These are phyloP conservation scores for Lemur catta DNA, from an alignment of 2,797 vertebrate species.

Conservation along the genomic window DNA sequence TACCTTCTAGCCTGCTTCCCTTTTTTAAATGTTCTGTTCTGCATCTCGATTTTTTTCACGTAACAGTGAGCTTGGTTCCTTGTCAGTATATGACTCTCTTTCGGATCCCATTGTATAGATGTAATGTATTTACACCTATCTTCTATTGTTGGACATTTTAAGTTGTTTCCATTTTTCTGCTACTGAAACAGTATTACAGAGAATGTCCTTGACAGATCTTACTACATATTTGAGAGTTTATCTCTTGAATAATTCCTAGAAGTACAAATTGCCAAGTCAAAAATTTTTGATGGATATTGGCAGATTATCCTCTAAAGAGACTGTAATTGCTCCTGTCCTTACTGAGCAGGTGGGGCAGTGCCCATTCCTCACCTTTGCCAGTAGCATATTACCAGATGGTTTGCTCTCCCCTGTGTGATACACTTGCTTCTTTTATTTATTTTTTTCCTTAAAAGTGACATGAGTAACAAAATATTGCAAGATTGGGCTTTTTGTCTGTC, in stretches of 20 bases:
- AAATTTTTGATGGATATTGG: not conserved
- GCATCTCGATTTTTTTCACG: not conserved
- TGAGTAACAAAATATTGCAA: not conserved
- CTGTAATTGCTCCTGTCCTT: not conserved
- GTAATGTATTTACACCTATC: not conserved
- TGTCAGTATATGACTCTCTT: not conserved
- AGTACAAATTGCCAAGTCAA: not conserved
- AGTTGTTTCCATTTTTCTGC: conserved; percentile 16
- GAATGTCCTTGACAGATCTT: not conserved
- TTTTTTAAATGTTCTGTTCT: not conserved
- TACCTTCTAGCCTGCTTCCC: not conserved
- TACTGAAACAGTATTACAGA: not conserved
- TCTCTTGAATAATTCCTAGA: conserved; percentile 7
- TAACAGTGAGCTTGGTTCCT: not conserved
- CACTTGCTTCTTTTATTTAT: not conserved
- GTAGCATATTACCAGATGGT: not conserved
- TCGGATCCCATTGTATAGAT: not conserved
- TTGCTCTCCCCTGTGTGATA: not conserved
- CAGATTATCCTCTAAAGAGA: not conserved
- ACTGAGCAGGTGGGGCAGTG: not conserved
- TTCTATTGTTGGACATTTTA: not conserved
- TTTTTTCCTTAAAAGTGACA: not conserved
- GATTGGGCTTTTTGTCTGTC: not conserved
- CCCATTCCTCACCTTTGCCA: not conserved
- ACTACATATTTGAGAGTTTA: not conserved